These are phyloP conservation scores for Phrynocephalus versicolor DNA, from an alignment of 2,113 vertebrate genomes.

Conservation along the genomic window DNA sequence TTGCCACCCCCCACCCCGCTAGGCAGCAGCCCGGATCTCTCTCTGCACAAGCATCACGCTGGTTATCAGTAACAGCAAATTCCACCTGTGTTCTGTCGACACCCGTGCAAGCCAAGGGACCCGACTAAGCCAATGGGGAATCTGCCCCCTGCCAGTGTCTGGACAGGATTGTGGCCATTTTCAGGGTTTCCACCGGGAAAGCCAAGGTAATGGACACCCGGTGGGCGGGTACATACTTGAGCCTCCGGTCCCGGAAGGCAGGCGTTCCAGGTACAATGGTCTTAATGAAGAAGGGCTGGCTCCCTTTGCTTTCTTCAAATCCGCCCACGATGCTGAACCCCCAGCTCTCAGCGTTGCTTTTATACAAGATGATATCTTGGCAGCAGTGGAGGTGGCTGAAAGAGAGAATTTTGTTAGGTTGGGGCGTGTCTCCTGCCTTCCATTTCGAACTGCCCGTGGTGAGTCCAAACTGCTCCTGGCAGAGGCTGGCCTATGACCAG, in stretches of 20 bases:
- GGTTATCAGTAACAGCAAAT: too few relatives aligned
- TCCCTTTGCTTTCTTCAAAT: conserved; percentile 88
- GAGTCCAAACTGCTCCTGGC: background rate
- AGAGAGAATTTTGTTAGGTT: background rate
- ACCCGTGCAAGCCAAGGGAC: too few relatives aligned
- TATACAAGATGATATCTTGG: conserved; percentile 85
- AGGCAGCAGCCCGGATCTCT: too few relatives aligned
- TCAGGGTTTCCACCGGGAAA: fast-evolving
- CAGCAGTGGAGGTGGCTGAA: conserved; percentile 90
- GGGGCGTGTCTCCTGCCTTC: background rate
- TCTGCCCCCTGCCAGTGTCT: too few relatives aligned
- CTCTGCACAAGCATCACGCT: too few relatives aligned
- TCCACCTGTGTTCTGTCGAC: too few relatives aligned
- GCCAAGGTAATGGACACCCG: background rate
- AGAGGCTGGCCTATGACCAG: background rate
- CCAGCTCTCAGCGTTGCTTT: conserved; percentile 90
- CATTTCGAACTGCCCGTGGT: fast-evolving
- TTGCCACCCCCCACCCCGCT: too few relatives aligned
- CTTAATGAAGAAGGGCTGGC: conserved; percentile 95
- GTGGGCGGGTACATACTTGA: conserved; percentile 83
- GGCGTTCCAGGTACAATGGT: conserved; percentile 93
- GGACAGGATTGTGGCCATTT: fast-evolving
- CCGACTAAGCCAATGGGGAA: too few relatives aligned
- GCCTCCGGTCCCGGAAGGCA: conserved; percentile 85
- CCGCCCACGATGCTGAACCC: conserved; percentile 95